Percentiles rank a stretch among this genome's conserved stretches.
Conservation (phyloP, 2,113 vertebrate species). For the Sinocyclocheilus rhinocerous region DNA sequence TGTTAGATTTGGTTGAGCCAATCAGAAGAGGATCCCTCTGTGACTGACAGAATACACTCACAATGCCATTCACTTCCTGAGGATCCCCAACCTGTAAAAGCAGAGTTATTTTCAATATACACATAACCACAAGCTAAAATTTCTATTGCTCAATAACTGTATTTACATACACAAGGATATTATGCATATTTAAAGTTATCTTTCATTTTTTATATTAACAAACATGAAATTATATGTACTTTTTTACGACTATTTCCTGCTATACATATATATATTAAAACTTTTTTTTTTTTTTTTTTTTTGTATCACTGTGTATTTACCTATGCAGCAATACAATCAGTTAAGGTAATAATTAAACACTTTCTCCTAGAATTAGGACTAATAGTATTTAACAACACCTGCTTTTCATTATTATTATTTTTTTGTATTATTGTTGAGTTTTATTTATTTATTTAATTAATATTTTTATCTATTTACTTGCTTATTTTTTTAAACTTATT, state of each 20-base stretch:
- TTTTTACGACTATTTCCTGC: too few relatives aligned
- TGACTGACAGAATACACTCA: conserved; percentile 76
- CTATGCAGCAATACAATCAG: not conserved
- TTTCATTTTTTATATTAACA: too few relatives aligned
- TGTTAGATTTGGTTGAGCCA: conserved; percentile 97
- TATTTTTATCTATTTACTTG: not conserved
- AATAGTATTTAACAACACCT: too few relatives aligned
- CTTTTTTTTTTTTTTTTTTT: too few relatives aligned
- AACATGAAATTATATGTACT: too few relatives aligned
- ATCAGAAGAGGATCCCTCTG: conserved; percentile 82
- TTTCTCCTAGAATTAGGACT: not conserved
- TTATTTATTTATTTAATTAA: too few relatives aligned
- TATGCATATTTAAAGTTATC: too few relatives aligned
- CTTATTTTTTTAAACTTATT: not conserved
- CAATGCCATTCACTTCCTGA: conserved; percentile 88
- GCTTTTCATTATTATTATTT: too few relatives aligned
- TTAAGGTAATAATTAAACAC: not conserved
- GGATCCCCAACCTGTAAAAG: conserved; percentile 90
- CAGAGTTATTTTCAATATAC: not conserved
- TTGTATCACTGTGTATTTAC: not conserved
- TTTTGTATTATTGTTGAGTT: too few relatives aligned
- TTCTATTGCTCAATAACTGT: not conserved
- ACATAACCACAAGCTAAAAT: not conserved
- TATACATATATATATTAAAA: too few relatives aligned
- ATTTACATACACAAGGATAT: not conserved